A percentile compares a stretch with the other conserved stretches of the same genome.
Evolutionary conservation across 1,140 invertebrate species (phyloP).

Genomic region (Drosophila sucinea): DNA sequence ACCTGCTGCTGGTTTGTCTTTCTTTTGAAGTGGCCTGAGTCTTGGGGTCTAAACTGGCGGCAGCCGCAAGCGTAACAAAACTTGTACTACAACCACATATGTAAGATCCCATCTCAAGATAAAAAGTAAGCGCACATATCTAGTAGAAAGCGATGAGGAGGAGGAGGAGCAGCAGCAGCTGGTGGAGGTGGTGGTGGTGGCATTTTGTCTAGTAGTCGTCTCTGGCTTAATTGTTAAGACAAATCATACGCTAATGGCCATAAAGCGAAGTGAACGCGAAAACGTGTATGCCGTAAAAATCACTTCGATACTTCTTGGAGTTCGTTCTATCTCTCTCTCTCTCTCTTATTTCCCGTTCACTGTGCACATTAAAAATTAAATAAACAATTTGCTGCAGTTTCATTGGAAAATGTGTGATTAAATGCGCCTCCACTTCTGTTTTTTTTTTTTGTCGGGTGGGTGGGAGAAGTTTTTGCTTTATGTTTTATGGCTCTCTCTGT

Average conservation of each 20-base stretch:
- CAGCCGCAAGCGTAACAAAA: conserved; percentile 48
- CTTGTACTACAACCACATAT: conserved; percentile 31
- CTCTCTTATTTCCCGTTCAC: conserved; percentile 16
- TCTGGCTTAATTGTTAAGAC: conserved; percentile 78
- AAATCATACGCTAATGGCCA: conserved; percentile 81
- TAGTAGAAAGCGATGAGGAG: neutral
- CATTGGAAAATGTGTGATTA: conserved; percentile 81
- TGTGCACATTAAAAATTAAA: conserved; percentile 78
- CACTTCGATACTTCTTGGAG: conserved; percentile 1
- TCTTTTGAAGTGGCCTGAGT: conserved; percentile 67
- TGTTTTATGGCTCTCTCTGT: conserved; percentile 41
- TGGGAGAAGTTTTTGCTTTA: conserved; percentile 15
- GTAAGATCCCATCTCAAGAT: conserved; percentile 49
- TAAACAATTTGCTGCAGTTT: conserved; percentile 81
- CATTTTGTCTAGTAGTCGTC: conserved; percentile 18
- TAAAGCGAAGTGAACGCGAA: conserved; percentile 64
- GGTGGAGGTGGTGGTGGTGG: conserved; percentile 4
- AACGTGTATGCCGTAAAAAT: conserved; percentile 54
- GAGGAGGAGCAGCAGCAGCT: neutral
- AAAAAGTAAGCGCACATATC: conserved; percentile 39
- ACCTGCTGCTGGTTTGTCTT: conserved; percentile 29
- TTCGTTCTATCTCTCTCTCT: neutral
- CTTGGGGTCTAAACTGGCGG: conserved; percentile 25
- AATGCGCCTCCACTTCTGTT: conserved; percentile 52
- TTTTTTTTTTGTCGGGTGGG: conserved; percentile 1